Base-by-base conservation (phyloP, 2,113 vertebrate species). In the Scartelaos histophorus region DNA sequence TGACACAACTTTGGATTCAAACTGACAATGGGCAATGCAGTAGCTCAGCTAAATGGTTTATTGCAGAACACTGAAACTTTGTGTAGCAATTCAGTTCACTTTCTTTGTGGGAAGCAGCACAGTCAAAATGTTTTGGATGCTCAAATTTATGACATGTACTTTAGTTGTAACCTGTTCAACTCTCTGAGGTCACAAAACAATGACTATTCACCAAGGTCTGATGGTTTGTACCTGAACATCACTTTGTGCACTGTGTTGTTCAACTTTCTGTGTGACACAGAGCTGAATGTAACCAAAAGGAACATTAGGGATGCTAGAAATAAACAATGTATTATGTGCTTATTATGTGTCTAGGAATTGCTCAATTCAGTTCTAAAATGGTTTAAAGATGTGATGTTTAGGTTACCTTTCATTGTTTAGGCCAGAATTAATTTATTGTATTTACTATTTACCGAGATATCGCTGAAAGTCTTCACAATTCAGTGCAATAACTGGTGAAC, bases 131-230 rank as follows among this genome's bases (percentile, higher is more conserved):
- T 64, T 38, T 64, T 64, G 38, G 61, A 64, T 21, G 61, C 34
- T 64, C 19, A 21, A 1, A 64, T 38, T 38, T 43, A 64, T 64
- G 61, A 64, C 17, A 38, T 16, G 9, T 34, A 64, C 61, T 64
- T 64, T 64, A 38, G 9, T 17, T 64, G 61, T 64, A n/a, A 38
- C 61, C 61, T 64, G 34, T 64, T 38, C 29, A 38, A 64, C 9
- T 38, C 61, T 38, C 17, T n/a, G 10, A 35, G 61, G 17, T 64
- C 61, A 43, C 61, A 21, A 35, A n/a, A 43, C 34, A 64, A 64
- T 64, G 11, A 16, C 61, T 19, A 3, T 11, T 35, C 9, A 38
- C 61, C 19, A 34, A n/a, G 25, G 34, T 24, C 25, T 58, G 13
- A 58, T 22, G 25, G 56, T 25, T 25, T 54, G 19, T 54, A n/a